Base-by-base conservation (phyloP, 2,113 vertebrate species). In the Protomyctophum bolini region DNA sequence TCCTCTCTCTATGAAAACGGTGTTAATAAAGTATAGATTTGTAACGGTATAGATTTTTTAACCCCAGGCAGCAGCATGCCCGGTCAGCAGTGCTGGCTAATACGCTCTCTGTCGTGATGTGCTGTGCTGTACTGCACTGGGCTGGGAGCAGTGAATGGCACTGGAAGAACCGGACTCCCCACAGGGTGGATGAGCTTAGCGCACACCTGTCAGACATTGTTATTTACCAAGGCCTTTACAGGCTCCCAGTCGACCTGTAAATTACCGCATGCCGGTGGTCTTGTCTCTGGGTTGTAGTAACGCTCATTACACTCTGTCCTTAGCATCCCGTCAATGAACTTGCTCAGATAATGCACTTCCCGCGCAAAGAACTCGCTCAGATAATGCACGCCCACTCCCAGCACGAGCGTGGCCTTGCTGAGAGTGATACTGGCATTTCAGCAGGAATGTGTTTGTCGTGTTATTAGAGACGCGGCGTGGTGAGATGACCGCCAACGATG, bases 201-300 rank as follows among this genome's bases (percentile, higher is more conserved):
- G 79, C 75, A 69, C 86, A 86, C 88, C 82, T 90, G 87, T 88
- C 88, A 87, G 83, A 86, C 78, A 1, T 29, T 80, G 82, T 85
- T 86, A 87, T 87, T 88, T 87, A 86, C 76, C 70, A 56, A 79
- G 21, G 48, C 51, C 70, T 68, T 84, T 63, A 6, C 70, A 61
- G 78, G 73, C 84, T 86, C 59, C 72, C 75, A 77, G 84, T 77
- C 69, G 71, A n/a, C 80, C 86, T 79, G 82, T 64, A 86, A 79
- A 86, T 76, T 63, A 81, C 72, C 61, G 78, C 63, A 9, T 73
- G 61, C 66, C 78, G 86, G 83, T 86, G 76, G 77, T 84, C 83
- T 63, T 12, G 63, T 76, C 68, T 82, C 81, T 58, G 63, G 58
- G 76, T 70, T 68, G 14, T 63, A 65, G 80, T 72, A 48, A 61